These are phyloP conservation scores for Marmota monax DNA, from an alignment of 2,113 vertebrate species.

Conservation along the genomic window DNA sequence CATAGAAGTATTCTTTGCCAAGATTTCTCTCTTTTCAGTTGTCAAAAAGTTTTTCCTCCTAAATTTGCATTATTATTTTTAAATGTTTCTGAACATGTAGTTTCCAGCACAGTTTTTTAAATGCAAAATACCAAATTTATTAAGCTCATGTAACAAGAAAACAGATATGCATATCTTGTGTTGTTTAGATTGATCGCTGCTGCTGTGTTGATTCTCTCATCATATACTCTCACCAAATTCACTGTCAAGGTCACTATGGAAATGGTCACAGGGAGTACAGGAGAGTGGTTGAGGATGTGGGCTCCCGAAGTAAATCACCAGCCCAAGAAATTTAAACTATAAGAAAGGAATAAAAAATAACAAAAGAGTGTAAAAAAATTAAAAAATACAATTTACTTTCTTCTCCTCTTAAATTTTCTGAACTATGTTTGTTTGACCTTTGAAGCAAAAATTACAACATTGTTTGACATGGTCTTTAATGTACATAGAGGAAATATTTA, in stretches of 20 bases:
- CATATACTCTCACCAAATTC: constrained; percentile 4
- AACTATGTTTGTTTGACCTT: neutral
- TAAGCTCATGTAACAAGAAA: neutral
- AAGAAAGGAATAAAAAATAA: neutral
- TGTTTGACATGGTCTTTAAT: neutral
- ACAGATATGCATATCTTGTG: neutral
- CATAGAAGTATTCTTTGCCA: neutral
- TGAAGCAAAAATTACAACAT: neutral
- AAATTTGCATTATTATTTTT: constrained; percentile 27
- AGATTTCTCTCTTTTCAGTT: constrained; percentile 19
- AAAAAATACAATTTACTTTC: neutral
- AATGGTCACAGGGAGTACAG: neutral
- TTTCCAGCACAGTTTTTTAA: neutral
- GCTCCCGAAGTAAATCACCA: neutral
- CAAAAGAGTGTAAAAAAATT: neutral
- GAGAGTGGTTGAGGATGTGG: neutral
- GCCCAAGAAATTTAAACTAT: neutral
- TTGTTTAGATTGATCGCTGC: neutral
- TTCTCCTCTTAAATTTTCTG: neutral
- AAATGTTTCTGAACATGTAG: neutral
- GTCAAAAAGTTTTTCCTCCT: neutral
- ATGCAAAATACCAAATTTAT: neutral
- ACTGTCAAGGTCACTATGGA: neutral
- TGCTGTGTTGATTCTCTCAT: neutral
- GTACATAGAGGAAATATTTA: neutral